Percentiles rank a stretch among this genome's conserved stretches.
phyloP scores from a whole-genome alignment of 2,113 vertebrate species.

The Chamaea fasciata region DNA sequence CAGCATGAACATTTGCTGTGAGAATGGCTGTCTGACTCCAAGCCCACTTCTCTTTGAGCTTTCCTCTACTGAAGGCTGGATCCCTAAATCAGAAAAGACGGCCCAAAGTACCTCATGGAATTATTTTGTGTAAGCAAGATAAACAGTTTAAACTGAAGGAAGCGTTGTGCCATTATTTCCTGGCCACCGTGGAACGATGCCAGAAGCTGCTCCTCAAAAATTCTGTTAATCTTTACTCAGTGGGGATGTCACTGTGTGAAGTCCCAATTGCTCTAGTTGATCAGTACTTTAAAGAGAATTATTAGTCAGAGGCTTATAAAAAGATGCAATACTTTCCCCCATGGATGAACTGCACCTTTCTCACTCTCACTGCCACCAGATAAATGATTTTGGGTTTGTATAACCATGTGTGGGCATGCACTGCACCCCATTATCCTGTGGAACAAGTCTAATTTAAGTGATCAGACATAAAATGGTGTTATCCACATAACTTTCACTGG shows the following conservation, averaged over 20 bases:
- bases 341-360: background rate
- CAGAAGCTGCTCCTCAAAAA: background rate
- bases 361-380: background rate
- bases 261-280: background rate
- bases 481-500: background rate
- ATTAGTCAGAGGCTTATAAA: background rate
- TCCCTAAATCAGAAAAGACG: background rate
- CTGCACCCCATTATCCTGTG: background rate
- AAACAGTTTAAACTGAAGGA: background rate
- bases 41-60: background rate
- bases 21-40: background rate
- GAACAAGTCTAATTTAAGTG: background rate
- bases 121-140: background rate
- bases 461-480: background rate
- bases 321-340: background rate
- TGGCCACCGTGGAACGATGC: accelerated
- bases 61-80: background rate
- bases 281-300: background rate
- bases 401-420: background rate
- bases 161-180: background rate
- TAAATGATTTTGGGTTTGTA: background rate
- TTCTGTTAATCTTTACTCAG: background rate
- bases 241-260: background rate
- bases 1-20: background rate
- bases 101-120: background rate